Evolutionary conservation across 37 sponge, comb jelly and placozoan genomes (phyloP).

Genomic region (Ephydatia muelleri): DNA sequence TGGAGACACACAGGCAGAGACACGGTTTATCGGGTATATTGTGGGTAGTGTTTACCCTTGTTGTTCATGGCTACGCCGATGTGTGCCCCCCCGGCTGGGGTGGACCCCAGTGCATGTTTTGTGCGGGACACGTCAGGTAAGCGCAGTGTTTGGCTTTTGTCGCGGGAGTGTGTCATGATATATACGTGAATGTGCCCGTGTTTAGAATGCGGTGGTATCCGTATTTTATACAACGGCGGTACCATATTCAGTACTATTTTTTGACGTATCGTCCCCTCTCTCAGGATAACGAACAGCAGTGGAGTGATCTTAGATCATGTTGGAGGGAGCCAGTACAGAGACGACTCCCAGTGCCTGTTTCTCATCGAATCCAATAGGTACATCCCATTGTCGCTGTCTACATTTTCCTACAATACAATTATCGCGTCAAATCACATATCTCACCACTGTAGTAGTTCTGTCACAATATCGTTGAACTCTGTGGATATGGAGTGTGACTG

Average conservation of each 20-base stretch:
- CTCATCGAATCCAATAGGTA: slow-evolving; percentile 17
- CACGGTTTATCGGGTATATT: neutral
- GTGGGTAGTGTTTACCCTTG: neutral
- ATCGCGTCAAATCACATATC: neutral
- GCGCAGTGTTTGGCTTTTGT: neutral
- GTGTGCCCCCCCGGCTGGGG: slow-evolving; percentile 48
- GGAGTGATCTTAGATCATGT: slow-evolving; percentile 45
- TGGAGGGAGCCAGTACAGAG: slow-evolving; percentile 18
- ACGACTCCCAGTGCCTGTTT: slow-evolving; percentile 4
- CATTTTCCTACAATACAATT: neutral
- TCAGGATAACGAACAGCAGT: slow-evolving; percentile 33
- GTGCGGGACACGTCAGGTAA: slow-evolving; percentile 51
- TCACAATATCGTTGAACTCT: slow-evolving; percentile 24
- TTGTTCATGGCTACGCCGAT: slow-evolving; percentile 2
- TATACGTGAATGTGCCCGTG: neutral
- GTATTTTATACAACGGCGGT: neutral
- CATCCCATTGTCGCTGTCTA: neutral
- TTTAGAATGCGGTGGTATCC: neutral
- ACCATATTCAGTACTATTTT: neutral
- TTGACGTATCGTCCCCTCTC: neutral
- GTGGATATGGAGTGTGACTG: slow-evolving; percentile 71
- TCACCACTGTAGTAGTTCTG: neutral
- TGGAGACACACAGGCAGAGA: neutral
- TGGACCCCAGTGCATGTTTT: slow-evolving; percentile 26
- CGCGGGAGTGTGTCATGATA: neutral